A percentile compares a stretch with the other conserved stretches of the same genome.
Conservation (phyloP, 2,113 vertebrate species). For the Rhodinocichla rosea region DNA sequence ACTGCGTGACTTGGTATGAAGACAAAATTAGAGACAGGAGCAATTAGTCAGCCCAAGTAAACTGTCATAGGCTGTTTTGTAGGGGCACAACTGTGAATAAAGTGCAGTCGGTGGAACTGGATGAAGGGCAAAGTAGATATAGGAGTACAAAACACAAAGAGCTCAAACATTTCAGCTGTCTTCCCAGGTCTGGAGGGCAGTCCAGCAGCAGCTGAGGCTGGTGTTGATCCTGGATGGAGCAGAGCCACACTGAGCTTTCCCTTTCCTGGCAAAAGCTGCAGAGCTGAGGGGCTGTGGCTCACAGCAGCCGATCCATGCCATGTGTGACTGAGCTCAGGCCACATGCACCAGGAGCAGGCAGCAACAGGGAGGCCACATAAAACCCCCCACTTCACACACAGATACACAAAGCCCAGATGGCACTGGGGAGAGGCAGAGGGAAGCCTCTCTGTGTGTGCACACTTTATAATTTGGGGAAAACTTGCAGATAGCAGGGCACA, state of each 20-base stretch:
- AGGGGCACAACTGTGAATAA: background rate
- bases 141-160: background rate
- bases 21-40: background rate
- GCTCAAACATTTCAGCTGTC: background rate
- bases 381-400: constrained; percentile 5
- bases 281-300: background rate
- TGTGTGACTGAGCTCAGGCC: rapidly evolving
- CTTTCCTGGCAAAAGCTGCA: rapidly evolving
- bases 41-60: background rate
- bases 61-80: background rate
- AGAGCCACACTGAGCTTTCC: background rate
- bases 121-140: background rate
- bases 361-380: background rate
- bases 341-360: background rate
- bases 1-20: background rate
- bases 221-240: background rate
- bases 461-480: background rate
- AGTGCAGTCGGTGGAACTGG: background rate
- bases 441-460: background rate
- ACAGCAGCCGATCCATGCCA: background rate
- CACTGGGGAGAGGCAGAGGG: background rate
- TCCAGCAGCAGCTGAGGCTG: background rate
- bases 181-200: background rate
- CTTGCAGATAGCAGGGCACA: background rate
- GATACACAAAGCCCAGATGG: constrained; percentile 18